Conservation (phyloP, 2,113 vertebrate genomes). For the Gadus chalcogrammus region DNA sequence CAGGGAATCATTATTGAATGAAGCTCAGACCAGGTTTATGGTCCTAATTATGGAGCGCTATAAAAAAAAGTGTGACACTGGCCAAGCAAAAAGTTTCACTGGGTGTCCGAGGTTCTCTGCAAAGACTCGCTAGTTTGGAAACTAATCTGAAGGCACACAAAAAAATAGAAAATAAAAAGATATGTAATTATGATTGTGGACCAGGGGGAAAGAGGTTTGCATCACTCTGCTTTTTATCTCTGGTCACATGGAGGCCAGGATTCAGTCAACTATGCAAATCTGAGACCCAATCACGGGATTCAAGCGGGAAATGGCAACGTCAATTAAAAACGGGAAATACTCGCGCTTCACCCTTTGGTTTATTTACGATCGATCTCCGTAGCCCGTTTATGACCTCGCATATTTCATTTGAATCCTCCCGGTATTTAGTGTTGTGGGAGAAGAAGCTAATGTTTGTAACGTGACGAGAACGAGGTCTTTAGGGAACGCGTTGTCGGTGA, state of each 20-base stretch:
- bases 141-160: conserved; percentile 45
- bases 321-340: neutral
- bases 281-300: conserved; percentile 10
- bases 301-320: neutral
- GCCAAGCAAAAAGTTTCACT: conserved; percentile 55
- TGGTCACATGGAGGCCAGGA: conserved; percentile 51
- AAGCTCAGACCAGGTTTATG: conserved; percentile 68
- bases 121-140: conserved; percentile 45
- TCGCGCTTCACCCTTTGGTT: neutral
- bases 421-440: neutral
- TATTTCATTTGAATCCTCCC: neutral
- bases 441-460: too few relatives aligned
- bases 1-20: conserved; percentile 68
- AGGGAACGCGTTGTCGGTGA: conserved; percentile 13
- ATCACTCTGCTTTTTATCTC: conserved; percentile 54
- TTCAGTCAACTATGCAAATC: conserved; percentile 50
- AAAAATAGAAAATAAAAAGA: conserved; percentile 33
- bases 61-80: conserved; percentile 59
- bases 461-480: too few relatives aligned
- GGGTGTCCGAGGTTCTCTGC: conserved; percentile 52
- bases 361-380: neutral
- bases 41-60: conserved; percentile 64
- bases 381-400: neutral
- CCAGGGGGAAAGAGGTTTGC: conserved; percentile 46
- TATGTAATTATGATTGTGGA: conserved; percentile 49